Evolutionary conservation across 1,140 invertebrate species (phyloP), one percentile per base, ranked within the genome.

Genomic region (Megathymus violae): DNA sequence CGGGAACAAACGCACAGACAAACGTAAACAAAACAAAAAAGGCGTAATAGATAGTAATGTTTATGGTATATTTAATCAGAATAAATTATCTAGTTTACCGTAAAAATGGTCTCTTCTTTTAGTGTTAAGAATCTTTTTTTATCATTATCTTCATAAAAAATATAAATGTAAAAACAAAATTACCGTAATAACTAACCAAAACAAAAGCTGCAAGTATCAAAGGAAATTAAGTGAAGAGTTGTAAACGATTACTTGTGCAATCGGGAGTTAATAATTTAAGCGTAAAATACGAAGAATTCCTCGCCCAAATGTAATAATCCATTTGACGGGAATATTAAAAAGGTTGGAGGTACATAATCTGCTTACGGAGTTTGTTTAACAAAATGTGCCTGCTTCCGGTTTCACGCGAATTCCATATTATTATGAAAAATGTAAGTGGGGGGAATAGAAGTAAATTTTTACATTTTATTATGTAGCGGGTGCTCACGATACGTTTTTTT

Each of bases 291-390:
- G 50, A 38, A 52, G 48, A 41, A 52, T 22, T 52, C 48, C 19
- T 0, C 15, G 17, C 1, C n/a, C 34, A 36, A 19, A 41, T 41
- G 40, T 52, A 40, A 52, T 52, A 52, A 52, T 52, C 50, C 50
- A 7, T 36, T 52, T 52, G 38, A n/a, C 16, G 34, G 36, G 50
- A 36, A 52, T 52, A 52, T 52, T 52, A 52, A 41, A 52, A 52
- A 52, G 50, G 31, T 41, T 38, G 48, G 34, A 38, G 31, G 36
- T 52, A 52, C 17, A 41, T 52, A 51, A 51, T 36, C 27, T 36
- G 47, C 47, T 31, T 52, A 52, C 17, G 17, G 9, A 36, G 16
- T 36, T 52, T 52, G 3, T 17, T 7, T 9, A 31, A 9, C 6
- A 31, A 31, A 31, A 31, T 31, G 3, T 31, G 27, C 27, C 5